Percentiles rank a stretch among this genome's conserved stretches.
Evolutionary conservation across 2,797 vertebrate genomes (phyloP).

Genomic region (Loris lydekkerianus): DNA sequence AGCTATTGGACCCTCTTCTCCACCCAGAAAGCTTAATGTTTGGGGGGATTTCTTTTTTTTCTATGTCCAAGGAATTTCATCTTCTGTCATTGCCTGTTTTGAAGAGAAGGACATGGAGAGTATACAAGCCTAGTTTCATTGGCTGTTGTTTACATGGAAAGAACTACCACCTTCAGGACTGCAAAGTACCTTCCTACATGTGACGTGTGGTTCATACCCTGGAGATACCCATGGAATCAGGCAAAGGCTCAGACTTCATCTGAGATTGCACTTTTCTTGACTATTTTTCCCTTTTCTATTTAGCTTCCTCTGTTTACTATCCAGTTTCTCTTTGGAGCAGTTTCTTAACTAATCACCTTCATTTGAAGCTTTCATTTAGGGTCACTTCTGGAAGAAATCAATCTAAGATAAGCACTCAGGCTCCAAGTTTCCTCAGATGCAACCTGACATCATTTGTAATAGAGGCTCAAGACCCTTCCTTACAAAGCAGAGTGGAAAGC

Average conservation of each 20-base stretch:
- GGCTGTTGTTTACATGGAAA: background rate
- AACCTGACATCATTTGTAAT: background rate
- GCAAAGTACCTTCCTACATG: background rate
- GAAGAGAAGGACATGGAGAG: background rate
- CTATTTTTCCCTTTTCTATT: background rate
- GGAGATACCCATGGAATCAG: background rate
- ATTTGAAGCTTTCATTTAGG: background rate
- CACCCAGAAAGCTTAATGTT: background rate
- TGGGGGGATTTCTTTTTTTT: background rate
- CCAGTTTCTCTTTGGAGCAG: background rate
- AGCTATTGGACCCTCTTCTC: background rate
- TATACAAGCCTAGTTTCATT: background rate
- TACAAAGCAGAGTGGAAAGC: background rate
- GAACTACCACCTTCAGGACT: background rate
- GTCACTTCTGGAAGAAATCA: background rate
- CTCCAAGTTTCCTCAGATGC: background rate
- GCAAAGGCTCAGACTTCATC: background rate
- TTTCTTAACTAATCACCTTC: background rate
- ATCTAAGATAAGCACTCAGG: background rate
- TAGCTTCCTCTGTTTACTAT: background rate
- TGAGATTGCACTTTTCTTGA: background rate
- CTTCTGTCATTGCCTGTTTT: background rate
- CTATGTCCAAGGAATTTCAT: background rate
- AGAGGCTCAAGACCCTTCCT: background rate
- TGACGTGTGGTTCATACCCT: background rate